Evolutionary conservation across 1,140 invertebrate genomes (phyloP).

Genomic region (Ganaspis sp.): DNA sequence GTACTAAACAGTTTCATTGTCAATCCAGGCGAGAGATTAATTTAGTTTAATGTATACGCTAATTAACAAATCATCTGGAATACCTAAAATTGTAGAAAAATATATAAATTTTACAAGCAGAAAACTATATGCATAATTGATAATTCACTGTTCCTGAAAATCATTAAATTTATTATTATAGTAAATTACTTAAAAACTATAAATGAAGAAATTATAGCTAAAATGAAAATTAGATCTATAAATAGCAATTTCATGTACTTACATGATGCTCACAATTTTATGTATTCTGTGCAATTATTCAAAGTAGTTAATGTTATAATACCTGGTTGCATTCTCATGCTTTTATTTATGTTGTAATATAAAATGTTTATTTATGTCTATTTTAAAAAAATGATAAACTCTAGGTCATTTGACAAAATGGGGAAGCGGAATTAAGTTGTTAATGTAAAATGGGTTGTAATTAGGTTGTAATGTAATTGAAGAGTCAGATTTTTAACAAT

Average conservation of each 20-base stretch:
- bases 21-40: background rate
- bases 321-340: background rate
- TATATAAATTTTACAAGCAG: too few species aligned
- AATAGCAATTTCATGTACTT: too few species aligned
- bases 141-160: too few species aligned
- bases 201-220: too few species aligned
- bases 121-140: too few species aligned
- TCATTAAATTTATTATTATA: background rate
- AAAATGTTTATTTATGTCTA: background rate
- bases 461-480: background rate
- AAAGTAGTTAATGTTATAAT: slow-evolving; percentile 35
- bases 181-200: background rate
- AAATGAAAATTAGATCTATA: too few species aligned
- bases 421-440: background rate
- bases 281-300: slow-evolving; percentile 43
- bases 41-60: background rate
- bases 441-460: background rate
- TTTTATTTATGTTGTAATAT: background rate
- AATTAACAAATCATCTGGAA: background rate
- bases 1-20: background rate
- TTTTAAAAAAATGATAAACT: background rate
- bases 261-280: too few species aligned
- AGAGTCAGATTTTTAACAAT: background rate
- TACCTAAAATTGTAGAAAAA: background rate
- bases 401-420: background rate